Percentiles rank a stretch among this genome's conserved stretches.
These are phyloP conservation scores for Eupeodes latifasciatus DNA, from an alignment of 2,888 invertebrate genomes.

Conservation along the genomic window DNA sequence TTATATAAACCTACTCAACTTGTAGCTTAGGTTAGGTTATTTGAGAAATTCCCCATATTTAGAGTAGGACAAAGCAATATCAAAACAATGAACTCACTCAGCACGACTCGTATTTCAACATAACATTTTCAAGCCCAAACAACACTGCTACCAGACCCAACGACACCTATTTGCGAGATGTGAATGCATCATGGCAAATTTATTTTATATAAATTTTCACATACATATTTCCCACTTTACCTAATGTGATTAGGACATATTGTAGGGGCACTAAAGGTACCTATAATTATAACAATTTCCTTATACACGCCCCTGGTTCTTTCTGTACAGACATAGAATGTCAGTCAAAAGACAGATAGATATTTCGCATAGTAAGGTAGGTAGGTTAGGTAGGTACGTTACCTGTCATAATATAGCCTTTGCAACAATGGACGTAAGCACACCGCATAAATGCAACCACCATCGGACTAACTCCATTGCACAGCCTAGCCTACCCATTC, in stretches of 20 bases:
- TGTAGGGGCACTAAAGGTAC: constrained; percentile 11
- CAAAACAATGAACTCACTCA: constrained; percentile 63
- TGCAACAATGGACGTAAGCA: constrained; percentile 40
- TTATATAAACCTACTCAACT: background rate
- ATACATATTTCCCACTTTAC: constrained; percentile 42
- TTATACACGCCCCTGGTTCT: constrained; percentile 27
- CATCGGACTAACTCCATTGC: background rate
- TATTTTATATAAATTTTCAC: constrained; percentile 31
- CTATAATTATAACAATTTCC: constrained; percentile 60
- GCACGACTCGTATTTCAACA: constrained; percentile 60
- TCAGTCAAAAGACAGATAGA: constrained; percentile 12
- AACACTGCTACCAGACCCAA: constrained; percentile 23
- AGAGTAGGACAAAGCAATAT: constrained; percentile 65
- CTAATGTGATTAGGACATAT: constrained; percentile 63
- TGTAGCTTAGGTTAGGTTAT: background rate
- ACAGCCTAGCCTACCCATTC: background rate
- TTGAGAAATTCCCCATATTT: constrained; percentile 11
- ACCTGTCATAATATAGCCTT: constrained; percentile 24
- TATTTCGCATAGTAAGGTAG: background rate
- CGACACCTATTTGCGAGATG: background rate
- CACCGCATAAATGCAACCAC: constrained; percentile 21
- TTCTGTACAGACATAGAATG: background rate
- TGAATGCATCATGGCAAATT: background rate
- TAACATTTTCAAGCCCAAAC: constrained; percentile 28
- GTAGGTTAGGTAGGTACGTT: background rate